A percentile compares a stretch with the other conserved stretches of the same genome.
phyloP scores from a whole-genome alignment of 1,140 invertebrate genomes.

The Hormaphis cornu region DNA sequence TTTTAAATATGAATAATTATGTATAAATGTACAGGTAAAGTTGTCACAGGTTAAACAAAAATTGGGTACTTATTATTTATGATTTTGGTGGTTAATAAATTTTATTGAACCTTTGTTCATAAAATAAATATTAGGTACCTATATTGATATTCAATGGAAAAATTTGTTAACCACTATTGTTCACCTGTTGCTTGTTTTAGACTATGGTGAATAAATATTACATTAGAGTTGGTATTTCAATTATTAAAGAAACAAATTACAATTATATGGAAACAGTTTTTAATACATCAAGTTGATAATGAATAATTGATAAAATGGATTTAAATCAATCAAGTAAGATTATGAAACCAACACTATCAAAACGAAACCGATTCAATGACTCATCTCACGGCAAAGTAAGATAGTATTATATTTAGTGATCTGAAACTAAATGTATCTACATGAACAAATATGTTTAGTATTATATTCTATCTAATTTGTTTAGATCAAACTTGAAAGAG shows the following conservation, averaged over 20 bases:
- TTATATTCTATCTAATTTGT: constrained; percentile 42
- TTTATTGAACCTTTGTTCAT: too few relatives aligned
- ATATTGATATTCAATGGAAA: too few relatives aligned
- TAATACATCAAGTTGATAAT: constrained; percentile 19
- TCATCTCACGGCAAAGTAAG: constrained; percentile 10
- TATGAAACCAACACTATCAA: neutral
- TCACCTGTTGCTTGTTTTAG: neutral
- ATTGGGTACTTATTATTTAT: too few relatives aligned
- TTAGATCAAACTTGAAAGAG: constrained; percentile 87
- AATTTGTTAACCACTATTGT: neutral
- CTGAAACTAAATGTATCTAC: too few relatives aligned
- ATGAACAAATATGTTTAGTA: too few relatives aligned
- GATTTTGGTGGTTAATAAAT: too few relatives aligned
- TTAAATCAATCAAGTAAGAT: neutral
- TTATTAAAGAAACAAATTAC: neutral
- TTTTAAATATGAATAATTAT: too few relatives aligned
- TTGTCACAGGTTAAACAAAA: too few relatives aligned
- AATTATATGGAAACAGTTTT: neutral
- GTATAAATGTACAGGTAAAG: too few relatives aligned
- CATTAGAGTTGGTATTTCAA: neutral
- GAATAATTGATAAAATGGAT: constrained; percentile 11
- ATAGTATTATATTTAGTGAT: too few relatives aligned
- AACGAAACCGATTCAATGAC: neutral
- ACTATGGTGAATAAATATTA: neutral
- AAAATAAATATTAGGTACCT: too few relatives aligned